These are phyloP conservation scores for Silurus asotus DNA, from an alignment of 2,113 vertebrate genomes.

Conservation along the genomic window DNA sequence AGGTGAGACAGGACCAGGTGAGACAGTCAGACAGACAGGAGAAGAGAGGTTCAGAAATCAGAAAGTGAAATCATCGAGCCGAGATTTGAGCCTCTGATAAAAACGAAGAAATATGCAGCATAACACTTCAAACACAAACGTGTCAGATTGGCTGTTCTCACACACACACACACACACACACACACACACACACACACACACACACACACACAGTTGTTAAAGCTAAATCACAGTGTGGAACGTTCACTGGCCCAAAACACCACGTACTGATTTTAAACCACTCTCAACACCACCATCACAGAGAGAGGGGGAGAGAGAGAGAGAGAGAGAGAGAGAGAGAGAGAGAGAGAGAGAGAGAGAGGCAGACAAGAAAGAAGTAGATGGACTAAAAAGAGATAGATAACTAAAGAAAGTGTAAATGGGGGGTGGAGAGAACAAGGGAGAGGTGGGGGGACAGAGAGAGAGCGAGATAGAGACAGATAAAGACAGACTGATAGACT, in stretches of 20 bases:
- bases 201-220: not conserved
- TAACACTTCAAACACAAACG: not conserved
- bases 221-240: constrained; percentile 34
- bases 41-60: not conserved
- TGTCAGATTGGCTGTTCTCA: not conserved
- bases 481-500: not conserved
- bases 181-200: constrained; percentile 31
- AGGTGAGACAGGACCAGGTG: not conserved
- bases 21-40: not conserved
- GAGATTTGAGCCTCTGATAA: not conserved
- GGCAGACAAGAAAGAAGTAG: too few species aligned
- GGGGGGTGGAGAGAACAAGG: not conserved
- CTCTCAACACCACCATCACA: constrained; percentile 10
- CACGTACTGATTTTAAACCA: constrained; percentile 27
- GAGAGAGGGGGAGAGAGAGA: too few species aligned
- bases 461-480: not conserved
- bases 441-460: not conserved
- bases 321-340: not conserved
- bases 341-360: not conserved
- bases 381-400: not conserved
- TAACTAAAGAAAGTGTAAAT: not conserved
- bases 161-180: constrained; percentile 17
- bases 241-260: constrained; percentile 7
- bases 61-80: not conserved
- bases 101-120: constrained; percentile 4